A percentile compares a stretch with the other conserved stretches of the same genome.
Evolutionary conservation across 1,140 invertebrate genomes (phyloP).

Genomic region (Anoplolepis gracilipes): DNA sequence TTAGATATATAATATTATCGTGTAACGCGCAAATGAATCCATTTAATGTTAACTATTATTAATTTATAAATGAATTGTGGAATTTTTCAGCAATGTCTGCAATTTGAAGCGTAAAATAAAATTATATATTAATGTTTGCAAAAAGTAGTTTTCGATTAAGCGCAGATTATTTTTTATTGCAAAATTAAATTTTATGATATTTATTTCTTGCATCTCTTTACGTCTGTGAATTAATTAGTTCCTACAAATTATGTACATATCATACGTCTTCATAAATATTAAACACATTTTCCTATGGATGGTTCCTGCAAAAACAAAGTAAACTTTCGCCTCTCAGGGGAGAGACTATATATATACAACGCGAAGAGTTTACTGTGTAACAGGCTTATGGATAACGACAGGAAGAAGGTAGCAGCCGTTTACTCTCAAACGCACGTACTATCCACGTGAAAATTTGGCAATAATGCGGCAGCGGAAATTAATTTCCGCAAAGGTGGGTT

Average conservation of each 20-base stretch:
- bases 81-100: not conserved
- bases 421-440: conserved; percentile 12
- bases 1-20: not conserved
- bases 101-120: not conserved
- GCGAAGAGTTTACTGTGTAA: conserved; percentile 1
- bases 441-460: conserved; percentile 61
- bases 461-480: conserved; percentile 58
- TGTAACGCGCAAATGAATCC: not conserved
- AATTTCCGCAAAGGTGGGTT: conserved; percentile 59
- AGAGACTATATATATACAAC: not conserved
- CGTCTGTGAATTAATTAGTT: conserved; percentile 5
- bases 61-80: not conserved
- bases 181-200: not conserved
- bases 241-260: not conserved
- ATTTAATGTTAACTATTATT: not conserved
- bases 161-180: not conserved
- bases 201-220: not conserved
- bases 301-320: conserved; percentile 38
- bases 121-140: not conserved
- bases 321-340: conserved; percentile 28
- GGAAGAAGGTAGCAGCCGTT: not conserved
- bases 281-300: not conserved
- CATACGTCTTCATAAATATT: not conserved
- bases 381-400: conserved; percentile 4
- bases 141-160: not conserved